Evolutionary conservation across 1,140 invertebrate species (phyloP).

Genomic region (Adelges cooleyi): DNA sequence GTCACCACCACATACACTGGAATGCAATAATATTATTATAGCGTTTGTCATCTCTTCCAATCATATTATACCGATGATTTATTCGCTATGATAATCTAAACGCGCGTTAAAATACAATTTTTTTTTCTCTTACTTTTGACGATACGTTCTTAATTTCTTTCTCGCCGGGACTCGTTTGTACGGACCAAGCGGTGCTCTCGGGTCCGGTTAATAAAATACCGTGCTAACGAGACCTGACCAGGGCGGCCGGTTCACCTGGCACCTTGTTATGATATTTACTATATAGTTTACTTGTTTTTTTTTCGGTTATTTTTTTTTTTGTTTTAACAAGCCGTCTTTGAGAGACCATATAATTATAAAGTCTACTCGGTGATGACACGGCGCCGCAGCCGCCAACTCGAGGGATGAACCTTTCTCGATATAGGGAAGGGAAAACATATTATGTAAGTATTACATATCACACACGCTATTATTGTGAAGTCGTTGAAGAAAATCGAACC

Average conservation of each 20-base stretch:
- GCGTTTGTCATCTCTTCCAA: slow-evolving; percentile 8
- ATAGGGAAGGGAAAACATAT: too few relatives aligned
- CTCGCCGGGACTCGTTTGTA: slow-evolving; percentile 23
- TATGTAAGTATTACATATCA: too few relatives aligned
- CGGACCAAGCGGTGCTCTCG: background rate
- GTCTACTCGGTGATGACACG: slow-evolving; percentile 1
- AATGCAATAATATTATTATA: too few relatives aligned
- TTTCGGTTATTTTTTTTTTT: slow-evolving; percentile 12
- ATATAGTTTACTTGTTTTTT: too few relatives aligned
- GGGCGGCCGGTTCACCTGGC: slow-evolving; percentile 27
- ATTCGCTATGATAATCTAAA: slow-evolving; percentile 26
- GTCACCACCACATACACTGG: background rate
- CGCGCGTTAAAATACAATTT: background rate
- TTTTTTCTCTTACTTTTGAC: background rate
- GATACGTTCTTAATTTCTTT: too few relatives aligned
- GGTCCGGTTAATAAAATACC: slow-evolving; percentile 27
- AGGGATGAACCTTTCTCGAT: too few relatives aligned
- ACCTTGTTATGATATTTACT: slow-evolving; percentile 27
- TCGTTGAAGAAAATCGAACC: background rate
- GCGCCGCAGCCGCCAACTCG: background rate
- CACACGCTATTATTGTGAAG: too few relatives aligned
- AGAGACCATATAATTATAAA: slow-evolving; percentile 23
- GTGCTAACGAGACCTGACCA: slow-evolving; percentile 27
- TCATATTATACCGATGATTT: slow-evolving; percentile 19
- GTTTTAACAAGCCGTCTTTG: slow-evolving; percentile 9